A percentile compares a stretch with the other conserved stretches of the same genome.
Conservation (phyloP, 2,113 vertebrate species). For the Okapia johnstoni region DNA sequence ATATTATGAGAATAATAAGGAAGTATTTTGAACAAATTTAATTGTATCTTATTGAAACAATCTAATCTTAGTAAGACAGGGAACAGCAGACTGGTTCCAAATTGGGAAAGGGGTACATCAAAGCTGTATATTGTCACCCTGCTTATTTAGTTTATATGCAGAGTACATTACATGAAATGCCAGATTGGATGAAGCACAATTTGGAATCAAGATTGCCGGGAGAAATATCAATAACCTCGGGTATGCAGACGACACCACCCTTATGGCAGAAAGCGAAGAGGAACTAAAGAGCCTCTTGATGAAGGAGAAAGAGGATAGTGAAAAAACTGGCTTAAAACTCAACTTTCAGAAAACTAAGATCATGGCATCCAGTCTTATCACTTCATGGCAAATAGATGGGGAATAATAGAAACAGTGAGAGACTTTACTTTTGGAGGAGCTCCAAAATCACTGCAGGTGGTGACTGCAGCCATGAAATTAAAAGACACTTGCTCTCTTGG, state of each 20-base stretch:
- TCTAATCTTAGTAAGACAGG: neutral
- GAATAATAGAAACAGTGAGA: neutral
- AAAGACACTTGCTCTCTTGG: neutral
- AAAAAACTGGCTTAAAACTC: neutral
- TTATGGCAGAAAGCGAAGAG: neutral
- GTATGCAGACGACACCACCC: neutral
- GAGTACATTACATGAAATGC: accelerated
- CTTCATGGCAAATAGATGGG: neutral
- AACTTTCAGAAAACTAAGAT: neutral
- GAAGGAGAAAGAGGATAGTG: neutral
- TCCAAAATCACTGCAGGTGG: neutral
- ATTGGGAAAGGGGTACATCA: neutral
- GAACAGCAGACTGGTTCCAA: neutral
- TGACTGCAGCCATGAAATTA: neutral
- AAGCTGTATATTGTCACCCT: neutral
- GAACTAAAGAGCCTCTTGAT: neutral
- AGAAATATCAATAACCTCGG: neutral
- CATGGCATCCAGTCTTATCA: neutral
- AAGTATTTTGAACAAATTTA: neutral
- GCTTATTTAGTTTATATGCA: neutral
- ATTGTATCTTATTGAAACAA: neutral
- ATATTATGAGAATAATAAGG: neutral
- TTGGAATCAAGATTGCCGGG: neutral
- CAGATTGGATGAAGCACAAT: neutral
- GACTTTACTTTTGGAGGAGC: neutral